A percentile compares a stretch with the other conserved stretches of the same genome.
These are phyloP conservation scores for Patiria miniata DNA, from an alignment of 35 echinoderm and acorn worm genomes.

Conservation along the genomic window DNA sequence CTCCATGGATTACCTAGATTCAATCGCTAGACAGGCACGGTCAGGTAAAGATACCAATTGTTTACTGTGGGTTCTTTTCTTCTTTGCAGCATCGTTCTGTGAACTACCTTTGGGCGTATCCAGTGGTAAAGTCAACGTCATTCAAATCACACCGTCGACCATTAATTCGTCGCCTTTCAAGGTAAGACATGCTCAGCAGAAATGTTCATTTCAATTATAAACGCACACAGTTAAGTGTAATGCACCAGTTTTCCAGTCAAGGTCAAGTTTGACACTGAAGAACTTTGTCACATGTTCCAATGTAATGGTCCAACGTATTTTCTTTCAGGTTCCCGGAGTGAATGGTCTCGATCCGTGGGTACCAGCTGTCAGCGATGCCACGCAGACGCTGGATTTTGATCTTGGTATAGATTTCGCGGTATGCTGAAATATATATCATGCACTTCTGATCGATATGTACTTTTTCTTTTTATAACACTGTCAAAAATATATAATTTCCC, in stretches of 20 bases:
- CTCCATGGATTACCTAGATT: too few relatives aligned
- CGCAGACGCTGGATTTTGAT: not conserved
- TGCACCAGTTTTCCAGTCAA: too few relatives aligned
- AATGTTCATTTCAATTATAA: too few relatives aligned
- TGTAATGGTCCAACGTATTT: too few relatives aligned
- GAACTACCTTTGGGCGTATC: not conserved
- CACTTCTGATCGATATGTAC: too few relatives aligned
- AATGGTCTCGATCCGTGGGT: not conserved
- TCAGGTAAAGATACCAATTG: too few relatives aligned
- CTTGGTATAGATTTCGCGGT: not conserved
- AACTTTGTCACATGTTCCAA: too few relatives aligned
- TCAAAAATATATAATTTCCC: too few relatives aligned
- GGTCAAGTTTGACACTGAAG: too few relatives aligned
- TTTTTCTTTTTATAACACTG: too few relatives aligned
- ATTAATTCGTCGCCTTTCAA: not conserved
- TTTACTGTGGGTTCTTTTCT: not conserved
- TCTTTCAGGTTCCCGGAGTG: not conserved
- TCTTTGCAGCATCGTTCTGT: not conserved
- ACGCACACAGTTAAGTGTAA: too few relatives aligned
- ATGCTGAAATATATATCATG: not conserved
- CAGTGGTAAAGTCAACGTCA: not conserved
- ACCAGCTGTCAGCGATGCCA: not conserved
- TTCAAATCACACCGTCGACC: not conserved
- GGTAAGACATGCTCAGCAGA: not conserved
- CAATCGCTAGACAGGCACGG: too few relatives aligned